Evolutionary conservation across 1,140 invertebrate species (phyloP).

Genomic region (Heliconius congener): DNA sequence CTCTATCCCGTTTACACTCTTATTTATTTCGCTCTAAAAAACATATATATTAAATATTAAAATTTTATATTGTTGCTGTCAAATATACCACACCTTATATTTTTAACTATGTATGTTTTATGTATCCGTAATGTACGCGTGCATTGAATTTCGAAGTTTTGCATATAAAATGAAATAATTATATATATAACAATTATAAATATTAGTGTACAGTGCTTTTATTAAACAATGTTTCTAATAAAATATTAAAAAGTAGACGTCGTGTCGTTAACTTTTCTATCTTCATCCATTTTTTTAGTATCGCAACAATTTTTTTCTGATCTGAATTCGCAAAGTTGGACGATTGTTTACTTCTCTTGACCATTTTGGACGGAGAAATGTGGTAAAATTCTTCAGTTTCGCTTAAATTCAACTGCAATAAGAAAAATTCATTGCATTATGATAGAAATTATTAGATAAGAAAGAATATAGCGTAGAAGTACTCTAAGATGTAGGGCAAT

Average conservation of each 20-base stretch:
- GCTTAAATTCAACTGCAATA: not conserved
- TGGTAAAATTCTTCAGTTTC: conserved; percentile 5
- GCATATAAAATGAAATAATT: too few species aligned
- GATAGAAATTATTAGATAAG: not conserved
- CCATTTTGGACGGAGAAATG: conserved; percentile 16
- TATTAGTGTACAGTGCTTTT: not conserved
- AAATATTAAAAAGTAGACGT: not conserved
- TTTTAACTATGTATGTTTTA: too few species aligned
- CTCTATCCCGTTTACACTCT: too few species aligned
- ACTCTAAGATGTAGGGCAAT: too few species aligned
- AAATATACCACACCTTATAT: too few species aligned
- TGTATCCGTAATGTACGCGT: too few species aligned
- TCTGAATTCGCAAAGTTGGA: not conserved
- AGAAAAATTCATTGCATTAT: not conserved
- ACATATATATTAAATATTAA: too few species aligned
- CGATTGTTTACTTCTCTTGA: not conserved
- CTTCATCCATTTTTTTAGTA: not conserved
- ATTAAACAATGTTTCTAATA: not conserved
- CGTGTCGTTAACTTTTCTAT: not conserved
- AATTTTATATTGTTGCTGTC: too few species aligned
- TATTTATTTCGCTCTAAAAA: too few species aligned
- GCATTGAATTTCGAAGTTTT: too few species aligned
- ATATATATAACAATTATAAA: not conserved
- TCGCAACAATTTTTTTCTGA: not conserved
- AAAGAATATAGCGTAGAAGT: too few species aligned